Base-by-base conservation (phyloP, 2,888 invertebrate genomes). In the Leucoptera coffeella region DNA sequence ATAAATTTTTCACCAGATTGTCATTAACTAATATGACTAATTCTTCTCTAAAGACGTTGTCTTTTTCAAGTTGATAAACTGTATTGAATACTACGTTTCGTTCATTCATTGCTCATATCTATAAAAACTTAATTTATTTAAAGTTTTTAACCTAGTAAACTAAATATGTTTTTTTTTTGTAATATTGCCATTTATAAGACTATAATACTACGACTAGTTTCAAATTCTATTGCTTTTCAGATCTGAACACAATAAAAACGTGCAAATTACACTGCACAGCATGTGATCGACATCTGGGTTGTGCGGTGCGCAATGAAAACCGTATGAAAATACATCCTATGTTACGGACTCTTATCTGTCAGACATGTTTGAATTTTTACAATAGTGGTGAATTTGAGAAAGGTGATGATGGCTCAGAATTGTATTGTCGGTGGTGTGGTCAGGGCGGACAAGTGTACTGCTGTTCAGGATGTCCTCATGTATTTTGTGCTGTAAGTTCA, bases 341-440 rank as follows among this genome's bases (percentile, higher is more conserved):
- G 46, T 47, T 87, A 2, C 76, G 79, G 17, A 85, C 85, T 0
- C 56, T 86, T 6, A 74, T 86, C 19, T 87, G 87, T 42, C 74
- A 76, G 25, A 72, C 74, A 24, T 87, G 87, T 48, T 79, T 79
- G 38, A 77, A 81, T 20, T 87, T 87, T 47, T 87, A 86, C 44
- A 82, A 82, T 27, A 85, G 85, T 47, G 86, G 86, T 4, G 84
- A 82, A 39, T 87, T 87, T 50, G 84, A 83, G 31, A 85, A 85
- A 55, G 86, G 86, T 26, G 85, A 86, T 48, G 87, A 87, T 58
- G 85, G 85, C 13, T 86, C 85, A 10, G 87, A 87, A 47, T 56
- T 87, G 32, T 87, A 86, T 43, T 87, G 87, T 39, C 74, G 86
- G 25, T 87, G 86, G 87, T 87, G 87, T 43, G 87, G 86, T 0